These are phyloP conservation scores for Aspidiotus rigidus DNA, from an alignment of 2,888 invertebrate genomes.

Conservation along the genomic window DNA sequence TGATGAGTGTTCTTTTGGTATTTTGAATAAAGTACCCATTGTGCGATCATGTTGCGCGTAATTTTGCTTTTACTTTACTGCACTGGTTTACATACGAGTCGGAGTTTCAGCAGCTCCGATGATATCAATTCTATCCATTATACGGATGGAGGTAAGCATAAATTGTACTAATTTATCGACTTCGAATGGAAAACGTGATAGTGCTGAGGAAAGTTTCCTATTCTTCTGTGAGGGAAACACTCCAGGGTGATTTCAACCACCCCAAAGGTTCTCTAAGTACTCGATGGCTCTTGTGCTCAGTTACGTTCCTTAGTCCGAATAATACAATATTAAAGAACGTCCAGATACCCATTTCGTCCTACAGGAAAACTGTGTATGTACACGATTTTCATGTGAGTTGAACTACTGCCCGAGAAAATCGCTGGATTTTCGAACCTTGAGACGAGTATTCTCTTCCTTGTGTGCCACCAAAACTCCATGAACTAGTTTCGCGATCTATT, in stretches of 20 bases:
- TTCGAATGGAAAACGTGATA: background rate
- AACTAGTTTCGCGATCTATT: background rate
- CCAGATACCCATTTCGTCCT: no score
- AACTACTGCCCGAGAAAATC: no score
- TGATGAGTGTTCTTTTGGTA: no score
- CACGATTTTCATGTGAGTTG: no score
- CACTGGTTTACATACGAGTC: constrained; percentile 3
- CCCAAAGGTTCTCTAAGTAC: background rate
- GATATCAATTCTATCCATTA: constrained; percentile 26
- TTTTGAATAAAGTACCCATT: no score
- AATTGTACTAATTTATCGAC: no score
- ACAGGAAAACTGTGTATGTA: no score
- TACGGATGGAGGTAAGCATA: constrained; percentile 23
- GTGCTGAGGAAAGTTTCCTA: no score
- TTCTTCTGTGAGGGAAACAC: no score
- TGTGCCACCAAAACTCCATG: background rate
- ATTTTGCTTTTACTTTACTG: constrained; percentile 19
- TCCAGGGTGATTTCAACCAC: no score
- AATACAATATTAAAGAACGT: background rate
- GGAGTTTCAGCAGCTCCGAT: constrained; percentile 12
- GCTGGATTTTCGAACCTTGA: no score
- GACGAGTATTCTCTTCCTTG: no score
- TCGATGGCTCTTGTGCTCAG: background rate
- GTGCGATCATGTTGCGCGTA: constrained; percentile 19
- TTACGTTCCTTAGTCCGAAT: background rate